phyloP scores from a whole-genome alignment of 2,113 vertebrate genomes.

The mouse (Mus musculus) region GRCm39 chr5:43683501-43684000 shows the following conservation, averaged over 20 bases:
- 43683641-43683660: background rate
- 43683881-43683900: background rate
- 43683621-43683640: background rate
- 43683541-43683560: background rate
- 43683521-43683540: background rate
- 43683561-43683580: fast-evolving
- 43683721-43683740: background rate
- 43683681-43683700: background rate
- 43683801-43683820: background rate
- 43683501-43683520: background rate
- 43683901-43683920: no score
- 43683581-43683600: background rate
- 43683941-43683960: background rate
- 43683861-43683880: no score
- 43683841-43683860: fast-evolving
- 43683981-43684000: background rate
- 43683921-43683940: background rate
- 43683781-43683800: background rate
- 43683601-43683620: background rate
- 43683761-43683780: background rate
- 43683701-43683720: background rate
- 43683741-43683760: background rate
- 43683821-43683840: fast-evolving
- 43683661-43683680: background rate
- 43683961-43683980: background rate